Percentiles rank a stretch among this genome's conserved stretches.
Evolutionary conservation across 2,888 invertebrate species (phyloP).

Genomic region (Oeneis ivallda): DNA sequence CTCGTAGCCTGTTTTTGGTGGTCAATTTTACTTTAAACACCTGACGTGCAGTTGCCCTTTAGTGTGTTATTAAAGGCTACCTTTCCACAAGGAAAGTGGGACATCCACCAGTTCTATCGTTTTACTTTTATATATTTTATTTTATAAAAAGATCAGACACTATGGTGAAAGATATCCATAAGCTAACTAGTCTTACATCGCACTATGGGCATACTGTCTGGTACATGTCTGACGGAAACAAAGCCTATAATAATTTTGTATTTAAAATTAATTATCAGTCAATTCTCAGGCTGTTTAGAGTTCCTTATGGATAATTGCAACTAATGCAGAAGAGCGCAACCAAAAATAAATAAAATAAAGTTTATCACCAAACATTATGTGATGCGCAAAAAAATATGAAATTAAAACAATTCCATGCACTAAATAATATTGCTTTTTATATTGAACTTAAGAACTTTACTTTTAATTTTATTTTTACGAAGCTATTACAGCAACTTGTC

Average conservation of each 20-base stretch:
- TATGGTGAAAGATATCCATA: too few species aligned
- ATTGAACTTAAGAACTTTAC: not conserved
- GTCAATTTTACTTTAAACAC: too few species aligned
- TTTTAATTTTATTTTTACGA: not conserved
- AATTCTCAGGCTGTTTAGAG: too few species aligned
- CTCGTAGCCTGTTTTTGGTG: too few species aligned
- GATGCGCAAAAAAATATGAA: not conserved
- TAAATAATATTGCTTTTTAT: not conserved
- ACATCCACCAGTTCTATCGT: not conserved
- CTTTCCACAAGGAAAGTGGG: not conserved
- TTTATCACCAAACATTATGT: not conserved
- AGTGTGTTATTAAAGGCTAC: not conserved
- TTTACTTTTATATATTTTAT: not conserved
- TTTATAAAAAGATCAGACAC: too few species aligned
- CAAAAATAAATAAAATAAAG: not conserved
- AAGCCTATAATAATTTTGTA: too few species aligned
- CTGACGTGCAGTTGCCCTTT: too few species aligned
- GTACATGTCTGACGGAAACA: too few species aligned
- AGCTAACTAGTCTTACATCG: too few species aligned
- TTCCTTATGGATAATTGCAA: not conserved
- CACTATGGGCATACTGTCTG: too few species aligned
- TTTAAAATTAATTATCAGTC: slow-evolving; percentile 1
- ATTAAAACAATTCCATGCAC: slow-evolving; percentile 1
- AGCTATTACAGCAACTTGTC: not conserved
- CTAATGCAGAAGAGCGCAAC: slow-evolving; percentile 6